phyloP scores from a whole-genome alignment of 2,888 invertebrate genomes.

The Pristionchus japonicus region DNA sequence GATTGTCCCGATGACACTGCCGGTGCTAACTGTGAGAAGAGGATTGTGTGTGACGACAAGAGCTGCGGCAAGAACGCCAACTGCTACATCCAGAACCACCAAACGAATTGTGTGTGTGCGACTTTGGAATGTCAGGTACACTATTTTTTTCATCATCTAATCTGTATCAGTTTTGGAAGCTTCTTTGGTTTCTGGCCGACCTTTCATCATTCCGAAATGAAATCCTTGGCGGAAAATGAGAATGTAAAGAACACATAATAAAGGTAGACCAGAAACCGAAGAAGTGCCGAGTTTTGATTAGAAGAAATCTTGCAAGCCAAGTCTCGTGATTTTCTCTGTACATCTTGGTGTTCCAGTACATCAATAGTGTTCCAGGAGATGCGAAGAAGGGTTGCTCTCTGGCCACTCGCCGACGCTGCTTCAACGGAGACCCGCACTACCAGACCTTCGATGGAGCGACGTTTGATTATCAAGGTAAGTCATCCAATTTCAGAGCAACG shows the following conservation, averaged over 20 bases:
- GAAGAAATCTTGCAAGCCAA: too few relatives aligned
- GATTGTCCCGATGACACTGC: constrained; percentile 81
- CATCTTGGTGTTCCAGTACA: too few relatives aligned
- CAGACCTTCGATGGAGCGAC: constrained; percentile 73
- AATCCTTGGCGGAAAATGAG: too few relatives aligned
- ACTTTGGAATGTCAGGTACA: constrained; percentile 59
- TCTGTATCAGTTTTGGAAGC: too few relatives aligned
- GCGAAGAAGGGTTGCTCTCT: constrained; percentile 48
- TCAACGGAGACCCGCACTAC: constrained; percentile 75
- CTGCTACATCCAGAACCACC: constrained; percentile 64
- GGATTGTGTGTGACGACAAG: constrained; percentile 32
- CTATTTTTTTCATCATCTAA: too few relatives aligned
- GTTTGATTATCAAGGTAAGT: constrained; percentile 63
- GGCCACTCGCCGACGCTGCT: constrained; percentile 52
- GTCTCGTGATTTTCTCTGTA: too few relatives aligned
- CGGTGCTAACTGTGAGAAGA: constrained; percentile 82
- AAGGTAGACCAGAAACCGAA: too few relatives aligned
- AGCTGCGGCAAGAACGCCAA: constrained; percentile 63
- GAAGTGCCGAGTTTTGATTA: too few relatives aligned
- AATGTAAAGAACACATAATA: too few relatives aligned
- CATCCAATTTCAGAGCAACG: constrained; percentile 33
- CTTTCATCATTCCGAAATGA: too few relatives aligned
- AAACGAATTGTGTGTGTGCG: constrained; percentile 65
- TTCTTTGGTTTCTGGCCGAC: too few relatives aligned
- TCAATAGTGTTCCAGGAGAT: constrained; percentile 46